These are phyloP conservation scores for Eupithecia exiguata DNA, from an alignment of 2,888 invertebrate genomes.

Conservation along the genomic window DNA sequence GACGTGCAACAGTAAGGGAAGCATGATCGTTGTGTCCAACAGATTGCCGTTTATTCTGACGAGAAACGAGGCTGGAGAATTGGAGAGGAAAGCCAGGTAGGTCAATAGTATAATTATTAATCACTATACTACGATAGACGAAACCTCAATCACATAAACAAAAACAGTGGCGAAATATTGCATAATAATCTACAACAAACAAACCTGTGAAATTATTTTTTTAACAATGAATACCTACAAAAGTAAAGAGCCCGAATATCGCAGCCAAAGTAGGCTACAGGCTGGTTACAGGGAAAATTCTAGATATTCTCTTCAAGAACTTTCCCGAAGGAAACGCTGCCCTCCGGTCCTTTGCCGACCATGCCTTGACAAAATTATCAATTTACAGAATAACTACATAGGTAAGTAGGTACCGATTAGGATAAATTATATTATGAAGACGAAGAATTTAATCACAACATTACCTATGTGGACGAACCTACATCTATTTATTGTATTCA, in stretches of 20 bases:
- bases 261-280: background rate
- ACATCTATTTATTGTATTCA: background rate
- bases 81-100: conserved; percentile 93
- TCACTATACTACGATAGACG: background rate
- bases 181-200: background rate
- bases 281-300: background rate
- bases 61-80: conserved; percentile 88
- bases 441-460: background rate
- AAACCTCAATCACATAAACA: background rate
- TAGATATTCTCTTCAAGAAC: background rate
- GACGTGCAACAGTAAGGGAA: conserved; percentile 85
- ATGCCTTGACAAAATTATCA: background rate
- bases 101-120: conserved; percentile 10
- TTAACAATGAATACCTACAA: background rate
- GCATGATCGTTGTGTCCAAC: conserved; percentile 96
- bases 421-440: background rate
- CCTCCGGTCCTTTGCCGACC: background rate
- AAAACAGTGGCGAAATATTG: background rate
- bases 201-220: background rate
- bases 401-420: background rate
- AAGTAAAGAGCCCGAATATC: background rate
- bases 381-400: background rate
- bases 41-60: conserved; percentile 93
- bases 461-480: background rate
- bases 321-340: background rate